phyloP scores from a whole-genome alignment of 2,888 invertebrate genomes.

The Monochamus alternatus region DNA sequence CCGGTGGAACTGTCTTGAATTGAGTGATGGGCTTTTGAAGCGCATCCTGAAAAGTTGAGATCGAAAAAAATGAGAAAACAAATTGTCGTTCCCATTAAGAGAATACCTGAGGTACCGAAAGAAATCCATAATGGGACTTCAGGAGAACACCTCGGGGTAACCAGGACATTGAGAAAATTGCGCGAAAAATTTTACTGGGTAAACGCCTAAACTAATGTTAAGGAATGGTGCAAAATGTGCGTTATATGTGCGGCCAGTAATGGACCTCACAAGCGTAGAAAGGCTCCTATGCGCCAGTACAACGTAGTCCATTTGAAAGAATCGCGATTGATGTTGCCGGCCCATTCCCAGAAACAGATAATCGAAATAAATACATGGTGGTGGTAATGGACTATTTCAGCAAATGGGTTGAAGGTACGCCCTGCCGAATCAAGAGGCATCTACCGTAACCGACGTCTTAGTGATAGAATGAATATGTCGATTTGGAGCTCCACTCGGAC shows the following conservation, averaged over 20 bases:
- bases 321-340: constrained; percentile 53
- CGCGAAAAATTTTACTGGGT: neutral
- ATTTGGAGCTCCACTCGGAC: constrained; percentile 46
- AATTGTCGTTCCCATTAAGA: constrained; percentile 18
- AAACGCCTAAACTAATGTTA: neutral
- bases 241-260: neutral
- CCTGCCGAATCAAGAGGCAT: constrained; percentile 19
- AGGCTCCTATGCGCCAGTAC: constrained; percentile 33
- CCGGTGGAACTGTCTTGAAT: constrained; percentile 4
- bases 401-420: constrained; percentile 33
- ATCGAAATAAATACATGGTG: constrained; percentile 40
- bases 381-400: constrained; percentile 36
- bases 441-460: constrained; percentile 50
- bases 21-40: constrained; percentile 18
- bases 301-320: constrained; percentile 51
- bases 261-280: constrained; percentile 5
- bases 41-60: constrained; percentile 12
- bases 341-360: constrained; percentile 48
- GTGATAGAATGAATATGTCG: constrained; percentile 49
- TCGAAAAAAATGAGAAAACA: constrained; percentile 9
- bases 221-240: neutral
- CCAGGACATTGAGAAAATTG: neutral
- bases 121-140: constrained; percentile 27
- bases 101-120: constrained; percentile 1
- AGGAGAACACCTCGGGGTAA: constrained; percentile 10